These are phyloP conservation scores for Eurystomus gularis DNA, from an alignment of 2,113 vertebrate genomes.

Conservation along the genomic window DNA sequence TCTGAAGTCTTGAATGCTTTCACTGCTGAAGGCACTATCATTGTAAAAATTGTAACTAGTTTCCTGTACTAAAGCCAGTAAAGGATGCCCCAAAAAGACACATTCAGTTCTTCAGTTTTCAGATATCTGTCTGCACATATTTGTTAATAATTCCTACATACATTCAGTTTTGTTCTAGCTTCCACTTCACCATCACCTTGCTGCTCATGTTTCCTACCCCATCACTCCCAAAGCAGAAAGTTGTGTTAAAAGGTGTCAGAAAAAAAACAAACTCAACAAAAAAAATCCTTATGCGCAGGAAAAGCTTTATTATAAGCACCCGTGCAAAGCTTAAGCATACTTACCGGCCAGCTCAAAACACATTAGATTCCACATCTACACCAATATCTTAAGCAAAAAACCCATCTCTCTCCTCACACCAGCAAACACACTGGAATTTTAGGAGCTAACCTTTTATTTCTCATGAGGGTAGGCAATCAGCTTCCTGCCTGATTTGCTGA, in stretches of 20 bases:
- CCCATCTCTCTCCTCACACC: background rate
- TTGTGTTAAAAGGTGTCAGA: background rate
- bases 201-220: background rate
- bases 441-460: background rate
- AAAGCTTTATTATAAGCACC: background rate
- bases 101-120: background rate
- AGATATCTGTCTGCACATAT: no score
- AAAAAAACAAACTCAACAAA: background rate
- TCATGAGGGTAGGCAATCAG: background rate
- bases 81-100: background rate
- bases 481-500: constrained; percentile 3
- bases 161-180: background rate
- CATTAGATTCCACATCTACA: background rate
- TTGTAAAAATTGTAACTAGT: background rate
- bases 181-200: background rate
- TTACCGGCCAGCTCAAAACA: background rate
- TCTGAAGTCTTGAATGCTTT: background rate
- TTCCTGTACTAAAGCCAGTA: background rate
- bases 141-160: background rate
- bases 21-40: background rate
- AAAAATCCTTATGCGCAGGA: background rate
- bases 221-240: background rate
- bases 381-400: background rate
- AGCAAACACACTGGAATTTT: background rate
- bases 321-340: background rate